Evolutionary conservation across 2,888 invertebrate genomes (phyloP).

Genomic region (Eumerus sabulonum): DNA sequence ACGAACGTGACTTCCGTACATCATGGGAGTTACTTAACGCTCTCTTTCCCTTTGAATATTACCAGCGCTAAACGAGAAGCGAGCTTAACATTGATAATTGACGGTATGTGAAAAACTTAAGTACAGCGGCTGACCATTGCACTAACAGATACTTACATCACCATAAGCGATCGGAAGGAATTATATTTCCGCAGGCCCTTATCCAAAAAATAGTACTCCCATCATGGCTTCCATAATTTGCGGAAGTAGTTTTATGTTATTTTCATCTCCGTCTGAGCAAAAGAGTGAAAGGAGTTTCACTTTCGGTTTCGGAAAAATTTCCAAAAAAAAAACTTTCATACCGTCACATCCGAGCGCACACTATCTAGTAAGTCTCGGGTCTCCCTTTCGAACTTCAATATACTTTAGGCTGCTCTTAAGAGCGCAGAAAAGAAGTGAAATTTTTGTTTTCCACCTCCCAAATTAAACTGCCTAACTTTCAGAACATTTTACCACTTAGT

Average conservation of each 20-base stretch:
- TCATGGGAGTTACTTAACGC: too few relatives aligned
- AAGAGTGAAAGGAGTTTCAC: conserved; percentile 60
- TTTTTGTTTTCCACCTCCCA: conserved; percentile 19
- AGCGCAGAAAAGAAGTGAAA: conserved; percentile 55
- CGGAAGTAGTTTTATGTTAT: conserved; percentile 1
- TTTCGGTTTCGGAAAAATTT: conserved; percentile 25
- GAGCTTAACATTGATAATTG: too few relatives aligned
- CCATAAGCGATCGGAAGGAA: too few relatives aligned
- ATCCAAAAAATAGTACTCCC: too few relatives aligned
- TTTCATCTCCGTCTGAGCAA: neutral
- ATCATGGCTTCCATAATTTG: neutral
- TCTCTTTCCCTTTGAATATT: too few relatives aligned
- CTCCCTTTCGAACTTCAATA: too few relatives aligned
- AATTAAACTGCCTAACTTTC: conserved; percentile 56
- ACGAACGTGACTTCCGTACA: too few relatives aligned
- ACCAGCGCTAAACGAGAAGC: too few relatives aligned
- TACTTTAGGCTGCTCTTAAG: neutral
- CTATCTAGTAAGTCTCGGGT: conserved; percentile 19
- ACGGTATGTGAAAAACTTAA: too few relatives aligned
- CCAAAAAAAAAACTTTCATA: conserved; percentile 19
- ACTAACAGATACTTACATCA: too few relatives aligned
- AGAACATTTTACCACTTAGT: conserved; percentile 37
- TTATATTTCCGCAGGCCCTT: too few relatives aligned
- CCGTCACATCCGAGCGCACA: conserved; percentile 35
- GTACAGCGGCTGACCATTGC: too few relatives aligned